phyloP scores from a whole-genome alignment of 2,888 invertebrate species.

The Nomada hirtipes region DNA sequence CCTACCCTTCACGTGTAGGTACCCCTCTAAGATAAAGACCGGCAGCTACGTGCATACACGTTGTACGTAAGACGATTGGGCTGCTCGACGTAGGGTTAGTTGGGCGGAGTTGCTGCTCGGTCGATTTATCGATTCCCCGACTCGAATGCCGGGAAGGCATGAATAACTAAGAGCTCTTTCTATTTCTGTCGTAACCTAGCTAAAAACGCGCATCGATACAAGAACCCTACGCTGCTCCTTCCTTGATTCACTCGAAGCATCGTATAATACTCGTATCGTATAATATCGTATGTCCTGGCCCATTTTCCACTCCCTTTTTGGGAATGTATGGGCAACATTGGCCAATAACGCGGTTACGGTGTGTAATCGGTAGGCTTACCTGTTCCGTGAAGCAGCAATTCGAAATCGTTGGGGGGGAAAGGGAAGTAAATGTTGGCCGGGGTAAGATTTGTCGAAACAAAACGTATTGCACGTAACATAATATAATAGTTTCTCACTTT shows the following conservation, averaged over 20 bases:
- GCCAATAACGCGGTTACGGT: background rate
- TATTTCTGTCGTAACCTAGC: slow-evolving; percentile 73
- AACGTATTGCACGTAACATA: too few relatives aligned
- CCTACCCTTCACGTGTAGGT: slow-evolving; percentile 16
- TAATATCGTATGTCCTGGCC: slow-evolving; percentile 25
- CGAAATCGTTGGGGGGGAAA: background rate
- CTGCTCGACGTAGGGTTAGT: slow-evolving; percentile 70
- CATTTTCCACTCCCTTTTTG: slow-evolving; percentile 1
- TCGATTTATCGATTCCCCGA: slow-evolving; percentile 82
- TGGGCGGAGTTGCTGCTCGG: slow-evolving; percentile 62
- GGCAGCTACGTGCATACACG: background rate
- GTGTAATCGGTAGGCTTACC: background rate
- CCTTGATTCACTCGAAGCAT: background rate
- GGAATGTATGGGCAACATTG: background rate
- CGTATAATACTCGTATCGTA: background rate
- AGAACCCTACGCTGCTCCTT: slow-evolving; percentile 17
- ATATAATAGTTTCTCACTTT: too few relatives aligned
- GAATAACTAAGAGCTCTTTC: slow-evolving; percentile 80
- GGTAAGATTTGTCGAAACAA: background rate
- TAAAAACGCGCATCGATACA: slow-evolving; percentile 64
- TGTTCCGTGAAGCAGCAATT: background rate
- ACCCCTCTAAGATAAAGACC: background rate
- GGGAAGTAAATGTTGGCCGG: background rate
- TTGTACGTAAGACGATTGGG: slow-evolving; percentile 13
- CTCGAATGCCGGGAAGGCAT: slow-evolving; percentile 79